Evolutionary conservation across 2,113 vertebrate species (phyloP).

Genomic region (Nothobranchius furzeri): DNA sequence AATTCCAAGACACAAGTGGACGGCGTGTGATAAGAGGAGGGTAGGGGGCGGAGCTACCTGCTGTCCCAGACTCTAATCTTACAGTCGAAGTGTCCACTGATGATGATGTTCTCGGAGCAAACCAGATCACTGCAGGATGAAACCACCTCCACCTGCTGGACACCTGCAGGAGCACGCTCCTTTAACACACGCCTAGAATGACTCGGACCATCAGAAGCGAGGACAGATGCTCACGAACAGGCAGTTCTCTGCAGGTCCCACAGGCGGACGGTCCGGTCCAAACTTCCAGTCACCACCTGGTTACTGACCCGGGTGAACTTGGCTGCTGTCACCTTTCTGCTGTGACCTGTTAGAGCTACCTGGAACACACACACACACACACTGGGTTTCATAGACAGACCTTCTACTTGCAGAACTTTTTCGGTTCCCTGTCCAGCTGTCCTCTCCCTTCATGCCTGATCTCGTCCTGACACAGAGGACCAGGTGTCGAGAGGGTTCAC

Average conservation of each 20-base stretch:
- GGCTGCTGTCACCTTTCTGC: constrained; percentile 87
- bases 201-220: background rate
- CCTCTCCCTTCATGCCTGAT: too few relatives aligned
- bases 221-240: constrained; percentile 73
- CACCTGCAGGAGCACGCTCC: constrained; percentile 68
- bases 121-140: constrained; percentile 89
- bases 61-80: constrained; percentile 90
- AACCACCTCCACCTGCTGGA: constrained; percentile 74
- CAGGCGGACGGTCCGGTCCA: constrained; percentile 84
- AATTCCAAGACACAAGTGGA: background rate
- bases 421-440: too few relatives aligned
- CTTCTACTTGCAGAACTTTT: too few relatives aligned
- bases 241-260: constrained; percentile 86
- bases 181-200: too few relatives aligned
- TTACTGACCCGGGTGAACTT: constrained; percentile 77
- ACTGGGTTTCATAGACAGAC: background rate
- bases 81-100: constrained; percentile 87
- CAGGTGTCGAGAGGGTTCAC: too few relatives aligned
- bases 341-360: constrained; percentile 89
- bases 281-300: constrained; percentile 87
- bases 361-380: constrained; percentile 41
- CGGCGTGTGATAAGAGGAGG: background rate
- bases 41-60: constrained; percentile 72
- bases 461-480: too few relatives aligned
- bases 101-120: constrained; percentile 81